Evolutionary conservation across 2,113 vertebrate genomes (phyloP).

Genomic region (Zapornia atra): DNA sequence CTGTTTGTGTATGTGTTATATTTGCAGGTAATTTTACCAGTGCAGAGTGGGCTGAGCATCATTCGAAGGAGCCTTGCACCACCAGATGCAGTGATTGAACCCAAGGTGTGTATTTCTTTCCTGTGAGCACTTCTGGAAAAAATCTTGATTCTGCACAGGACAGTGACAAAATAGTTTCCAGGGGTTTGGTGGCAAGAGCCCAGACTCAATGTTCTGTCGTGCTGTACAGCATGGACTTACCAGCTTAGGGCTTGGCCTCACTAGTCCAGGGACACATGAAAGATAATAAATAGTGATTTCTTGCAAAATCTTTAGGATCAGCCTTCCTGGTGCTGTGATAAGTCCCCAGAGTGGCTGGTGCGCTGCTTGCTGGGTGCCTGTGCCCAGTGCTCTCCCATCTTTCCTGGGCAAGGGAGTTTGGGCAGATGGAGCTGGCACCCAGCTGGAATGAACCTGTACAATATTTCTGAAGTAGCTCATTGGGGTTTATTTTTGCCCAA

Average conservation of each 20-base stretch:
- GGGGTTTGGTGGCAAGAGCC: not conserved
- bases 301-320: not conserved
- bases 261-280: not conserved
- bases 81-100: not conserved
- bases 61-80: slow-evolving; percentile 48
- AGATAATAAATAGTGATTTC: not conserved
- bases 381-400: not conserved
- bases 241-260: not conserved
- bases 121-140: not conserved
- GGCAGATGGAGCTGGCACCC: not conserved
- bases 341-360: accelerated
- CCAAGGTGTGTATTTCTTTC: slow-evolving; percentile 3
- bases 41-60: slow-evolving; percentile 79
- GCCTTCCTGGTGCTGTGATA: not conserved
- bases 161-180: not conserved
- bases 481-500: not conserved
- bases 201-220: not conserved
- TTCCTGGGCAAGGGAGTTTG: not conserved
- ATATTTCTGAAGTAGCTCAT: not conserved
- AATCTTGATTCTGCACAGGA: not conserved
- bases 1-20: not conserved
- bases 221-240: not conserved
- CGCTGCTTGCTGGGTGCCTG: accelerated
- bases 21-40: slow-evolving; percentile 79
- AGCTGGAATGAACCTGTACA: not conserved